Percentiles rank a stretch among this genome's conserved stretches.
phyloP scores from a whole-genome alignment of 1,140 invertebrate genomes.

The Microplitis mediator region DNA sequence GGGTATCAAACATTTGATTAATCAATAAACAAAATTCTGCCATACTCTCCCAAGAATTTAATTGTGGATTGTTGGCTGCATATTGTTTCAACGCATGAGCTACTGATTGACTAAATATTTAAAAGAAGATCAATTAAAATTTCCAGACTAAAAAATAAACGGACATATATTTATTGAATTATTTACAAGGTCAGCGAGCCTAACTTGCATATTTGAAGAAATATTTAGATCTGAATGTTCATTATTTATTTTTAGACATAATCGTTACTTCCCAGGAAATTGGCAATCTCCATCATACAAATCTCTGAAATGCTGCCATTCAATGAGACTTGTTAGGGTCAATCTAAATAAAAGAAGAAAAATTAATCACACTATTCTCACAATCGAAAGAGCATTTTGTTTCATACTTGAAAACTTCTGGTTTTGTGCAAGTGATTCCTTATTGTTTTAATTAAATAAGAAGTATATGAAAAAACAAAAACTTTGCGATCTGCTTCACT shows the following conservation, averaged over 20 bases:
- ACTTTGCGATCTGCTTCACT: slow-evolving; percentile 9
- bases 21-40: slow-evolving; percentile 6
- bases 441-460: slow-evolving; percentile 11
- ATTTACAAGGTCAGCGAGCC: no score
- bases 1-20: slow-evolving; percentile 14
- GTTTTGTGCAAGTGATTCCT: background rate
- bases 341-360: background rate
- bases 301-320: slow-evolving; percentile 25
- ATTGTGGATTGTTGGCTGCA: background rate
- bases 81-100: background rate
- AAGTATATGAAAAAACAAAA: slow-evolving; percentile 24
- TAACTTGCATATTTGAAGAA: no score
- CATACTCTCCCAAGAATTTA: background rate
- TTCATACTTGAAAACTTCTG: background rate
- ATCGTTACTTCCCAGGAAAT: no score
- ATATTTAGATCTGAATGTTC: no score
- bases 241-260: no score
- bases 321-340: slow-evolving; percentile 17
- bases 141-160: no score
- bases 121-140: no score
- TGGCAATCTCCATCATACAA: slow-evolving; percentile 10
- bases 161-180: no score
- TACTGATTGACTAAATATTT: no score
- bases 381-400: background rate
- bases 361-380: background rate